Evolutionary conservation across 2,797 vertebrate genomes (phyloP).

Genomic region (Pseudopleuronectes americanus): DNA sequence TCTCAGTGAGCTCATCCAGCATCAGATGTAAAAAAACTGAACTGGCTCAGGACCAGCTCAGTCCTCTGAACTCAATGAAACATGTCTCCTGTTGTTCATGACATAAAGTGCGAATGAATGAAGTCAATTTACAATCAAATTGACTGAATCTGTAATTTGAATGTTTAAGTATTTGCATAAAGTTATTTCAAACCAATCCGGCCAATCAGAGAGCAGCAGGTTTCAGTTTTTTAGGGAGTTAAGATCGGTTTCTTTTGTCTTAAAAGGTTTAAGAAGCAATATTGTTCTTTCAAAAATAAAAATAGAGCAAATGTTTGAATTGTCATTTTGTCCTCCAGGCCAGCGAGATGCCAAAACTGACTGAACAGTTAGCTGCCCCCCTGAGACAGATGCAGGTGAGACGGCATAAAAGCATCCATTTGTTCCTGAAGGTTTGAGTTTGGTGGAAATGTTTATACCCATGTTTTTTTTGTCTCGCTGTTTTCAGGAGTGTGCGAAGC

Average conservation of each 20-base stretch:
- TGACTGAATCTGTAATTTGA: background rate
- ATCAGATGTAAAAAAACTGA: background rate
- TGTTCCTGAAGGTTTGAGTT: background rate
- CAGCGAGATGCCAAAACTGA: constrained; percentile 96
- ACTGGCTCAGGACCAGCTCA: constrained; percentile 21
- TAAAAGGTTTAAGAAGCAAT: background rate
- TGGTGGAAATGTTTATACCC: background rate
- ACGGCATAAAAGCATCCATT: background rate
- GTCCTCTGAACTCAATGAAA: background rate
- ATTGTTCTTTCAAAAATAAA: background rate
- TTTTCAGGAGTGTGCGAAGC: constrained; percentile 94
- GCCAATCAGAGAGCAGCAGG: background rate
- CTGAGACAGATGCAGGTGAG: constrained; percentile 98
- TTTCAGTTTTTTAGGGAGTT: too few species aligned
- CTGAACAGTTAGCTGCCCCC: constrained; percentile 94
- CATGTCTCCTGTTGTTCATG: too few species aligned
- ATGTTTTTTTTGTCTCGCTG: background rate
- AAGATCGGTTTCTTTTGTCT: background rate
- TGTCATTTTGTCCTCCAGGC: constrained; percentile 80
- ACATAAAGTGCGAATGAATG: too few species aligned
- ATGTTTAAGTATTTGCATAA: background rate
- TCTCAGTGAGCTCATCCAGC: constrained; percentile 25
- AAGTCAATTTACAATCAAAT: background rate
- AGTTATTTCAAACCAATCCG: background rate
- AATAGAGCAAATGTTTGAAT: constrained; percentile 5